Base-by-base conservation (phyloP, 2,888 invertebrate species). In the Furcula furcula region DNA sequence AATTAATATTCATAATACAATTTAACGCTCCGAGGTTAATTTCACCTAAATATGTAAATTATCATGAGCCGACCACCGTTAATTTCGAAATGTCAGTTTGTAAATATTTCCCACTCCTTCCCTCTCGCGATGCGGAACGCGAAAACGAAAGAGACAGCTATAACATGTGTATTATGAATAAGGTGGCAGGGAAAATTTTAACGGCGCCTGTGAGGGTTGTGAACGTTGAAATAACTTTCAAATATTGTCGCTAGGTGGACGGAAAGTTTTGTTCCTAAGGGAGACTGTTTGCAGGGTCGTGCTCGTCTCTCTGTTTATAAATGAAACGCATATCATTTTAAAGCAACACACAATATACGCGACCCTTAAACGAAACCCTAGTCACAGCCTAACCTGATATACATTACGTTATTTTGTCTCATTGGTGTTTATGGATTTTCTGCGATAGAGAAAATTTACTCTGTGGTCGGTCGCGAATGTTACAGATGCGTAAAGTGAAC, bases 41-140 rank as follows among this genome's bases (percentile, higher is more conserved):
- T 84, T 86, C 79, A 82, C 88, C 89, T 88, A 88, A 89, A 89
- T 89, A 89, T 89, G 89, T 89, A 89, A 89, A 89, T 89, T 88
- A 89, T 89, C 86, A 89, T 88, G 86, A 87, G 83, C 87, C 85
- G 88, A 86, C 88, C 88, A 86, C 77, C 83, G 82, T 86, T 86
- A 84, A 84, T 87, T 83, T 75, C 57, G 76, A 83, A 81, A 83
- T 84, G 87, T 82, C 87, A 84, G 76, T 81, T 80, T 77, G 77
- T 66, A 76, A 83, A 81, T 85, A 81, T 77, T 82, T 70, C 69
- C 34, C 9, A 72, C 76, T 53, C 74, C 3, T 41, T 83, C 67
- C 0, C 44, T 30, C 73, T 23, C 40, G 18, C 40, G 31, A 25
- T 11, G 34, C 29, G 37, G 5, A 40, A 38, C 52, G 34, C 21